Conservation (phyloP, 1,140 invertebrate genomes). For the Nasonia longicornis region DNA sequence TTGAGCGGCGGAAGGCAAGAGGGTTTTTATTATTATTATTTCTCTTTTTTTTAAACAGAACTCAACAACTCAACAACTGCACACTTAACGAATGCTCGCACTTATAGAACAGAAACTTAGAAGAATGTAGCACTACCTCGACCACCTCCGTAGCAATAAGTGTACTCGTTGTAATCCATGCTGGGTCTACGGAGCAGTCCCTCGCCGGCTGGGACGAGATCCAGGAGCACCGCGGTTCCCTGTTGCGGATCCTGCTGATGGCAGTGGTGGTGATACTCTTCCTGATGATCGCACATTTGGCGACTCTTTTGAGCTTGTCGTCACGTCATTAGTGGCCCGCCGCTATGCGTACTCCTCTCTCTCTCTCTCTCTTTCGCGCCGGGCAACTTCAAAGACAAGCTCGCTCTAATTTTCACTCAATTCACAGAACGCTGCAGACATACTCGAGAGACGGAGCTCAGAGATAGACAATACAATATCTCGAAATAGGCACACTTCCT, state of each 20-base stretch:
- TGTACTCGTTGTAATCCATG: conserved; percentile 70
- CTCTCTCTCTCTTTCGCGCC: background rate
- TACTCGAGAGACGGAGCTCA: background rate
- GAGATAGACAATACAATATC: too few species aligned
- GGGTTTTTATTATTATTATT: too few species aligned
- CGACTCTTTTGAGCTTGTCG: conserved; percentile 41
- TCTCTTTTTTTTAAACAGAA: background rate
- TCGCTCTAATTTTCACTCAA: background rate
- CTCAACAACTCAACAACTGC: background rate
- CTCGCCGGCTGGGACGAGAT: conserved; percentile 65
- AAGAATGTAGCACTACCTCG: conserved; percentile 59
- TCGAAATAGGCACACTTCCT: background rate
- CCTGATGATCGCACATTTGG: conserved; percentile 44
- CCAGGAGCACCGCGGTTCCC: conserved; percentile 61
- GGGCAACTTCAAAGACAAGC: background rate
- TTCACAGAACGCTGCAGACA: background rate
- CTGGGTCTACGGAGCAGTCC: conserved; percentile 66
- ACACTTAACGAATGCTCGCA: background rate
- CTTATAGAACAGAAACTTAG: conserved; percentile 3
- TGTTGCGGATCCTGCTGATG: conserved; percentile 57
- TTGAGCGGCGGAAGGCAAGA: background rate
- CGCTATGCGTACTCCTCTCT: conserved; percentile 1
- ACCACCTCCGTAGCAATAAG: conserved; percentile 66
- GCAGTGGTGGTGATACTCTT: conserved; percentile 1
- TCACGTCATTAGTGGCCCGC: conserved; percentile 41